These are phyloP conservation scores for Trichechus manatus DNA, from an alignment of 2,113 vertebrate genomes.

Conservation along the genomic window DNA sequence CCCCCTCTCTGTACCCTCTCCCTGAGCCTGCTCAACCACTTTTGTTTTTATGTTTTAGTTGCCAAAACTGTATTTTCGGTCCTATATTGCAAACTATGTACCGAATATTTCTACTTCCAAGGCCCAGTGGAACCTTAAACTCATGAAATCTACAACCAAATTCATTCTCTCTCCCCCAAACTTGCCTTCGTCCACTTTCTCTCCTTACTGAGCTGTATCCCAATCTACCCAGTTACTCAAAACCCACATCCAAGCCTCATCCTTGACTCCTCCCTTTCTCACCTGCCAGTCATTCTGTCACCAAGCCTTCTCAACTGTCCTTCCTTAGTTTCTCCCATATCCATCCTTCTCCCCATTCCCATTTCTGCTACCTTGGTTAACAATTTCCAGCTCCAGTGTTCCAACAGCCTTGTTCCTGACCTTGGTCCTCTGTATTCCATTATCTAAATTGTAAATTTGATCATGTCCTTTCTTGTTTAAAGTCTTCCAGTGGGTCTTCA, in stretches of 20 bases:
- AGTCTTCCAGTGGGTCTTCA: neutral
- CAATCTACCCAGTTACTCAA: neutral
- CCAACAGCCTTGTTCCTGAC: neutral
- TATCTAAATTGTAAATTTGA: neutral
- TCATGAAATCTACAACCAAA: neutral
- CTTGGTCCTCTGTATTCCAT: neutral
- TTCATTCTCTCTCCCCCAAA: neutral
- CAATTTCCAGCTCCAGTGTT: neutral
- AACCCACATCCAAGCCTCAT: neutral
- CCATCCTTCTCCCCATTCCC: neutral
- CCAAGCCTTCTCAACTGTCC: neutral
- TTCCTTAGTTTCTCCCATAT: neutral
- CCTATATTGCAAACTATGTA: neutral
- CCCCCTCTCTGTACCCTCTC: neutral
- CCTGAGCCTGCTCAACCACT: neutral
- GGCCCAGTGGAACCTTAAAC: neutral
- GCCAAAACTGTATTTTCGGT: conserved; percentile 22
- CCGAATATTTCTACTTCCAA: neutral
- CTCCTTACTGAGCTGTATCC: neutral
- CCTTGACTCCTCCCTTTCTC: neutral
- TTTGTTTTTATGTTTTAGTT: conserved; percentile 9
- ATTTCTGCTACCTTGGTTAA: neutral
- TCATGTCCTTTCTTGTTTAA: neutral
- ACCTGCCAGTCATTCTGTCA: neutral
- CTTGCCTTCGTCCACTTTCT: neutral